Percentiles rank a stretch among this genome's conserved stretches.
These are phyloP conservation scores for Bradypus variegatus DNA, from an alignment of 2,797 vertebrate species.

Conservation along the genomic window DNA sequence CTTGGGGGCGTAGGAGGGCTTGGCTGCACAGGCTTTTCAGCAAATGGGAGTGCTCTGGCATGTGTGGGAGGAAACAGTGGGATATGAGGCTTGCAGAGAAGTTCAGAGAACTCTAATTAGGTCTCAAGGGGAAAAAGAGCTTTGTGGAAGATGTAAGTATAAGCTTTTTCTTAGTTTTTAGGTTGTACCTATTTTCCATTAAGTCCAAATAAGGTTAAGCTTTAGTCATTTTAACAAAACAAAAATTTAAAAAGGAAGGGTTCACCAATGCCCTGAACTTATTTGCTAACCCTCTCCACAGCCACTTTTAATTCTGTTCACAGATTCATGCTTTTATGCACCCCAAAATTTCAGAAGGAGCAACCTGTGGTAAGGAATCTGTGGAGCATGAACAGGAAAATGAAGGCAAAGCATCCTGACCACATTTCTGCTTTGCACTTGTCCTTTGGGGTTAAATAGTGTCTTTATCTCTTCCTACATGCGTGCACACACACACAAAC, in stretches of 20 bases:
- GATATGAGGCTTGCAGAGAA: not conserved
- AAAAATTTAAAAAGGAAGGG: not conserved
- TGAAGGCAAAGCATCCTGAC: too few relatives aligned
- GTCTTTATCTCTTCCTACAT: not conserved
- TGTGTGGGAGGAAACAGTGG: not conserved
- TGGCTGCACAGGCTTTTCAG: not conserved
- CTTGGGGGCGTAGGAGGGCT: rapidly evolving
- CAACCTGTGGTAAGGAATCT: not conserved
- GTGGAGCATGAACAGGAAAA: not conserved
- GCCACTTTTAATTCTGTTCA: not conserved
- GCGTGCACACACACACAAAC: not conserved
- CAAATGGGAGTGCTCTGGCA: not conserved
- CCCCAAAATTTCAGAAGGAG: not conserved
- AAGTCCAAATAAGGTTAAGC: not conserved
- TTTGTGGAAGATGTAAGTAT: not conserved
- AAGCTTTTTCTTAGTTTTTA: not conserved
- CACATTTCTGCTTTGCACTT: not conserved
- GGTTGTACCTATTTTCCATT: not conserved
- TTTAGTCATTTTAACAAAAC: not conserved
- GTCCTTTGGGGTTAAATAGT: not conserved
- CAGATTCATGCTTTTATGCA: not conserved
- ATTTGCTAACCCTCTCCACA: not conserved
- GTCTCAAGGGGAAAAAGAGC: not conserved
- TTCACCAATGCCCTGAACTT: not conserved
- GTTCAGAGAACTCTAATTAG: conserved; percentile 7